These are phyloP conservation scores for Cephus cinctus DNA, from an alignment of 1,140 invertebrate genomes.

Conservation along the genomic window DNA sequence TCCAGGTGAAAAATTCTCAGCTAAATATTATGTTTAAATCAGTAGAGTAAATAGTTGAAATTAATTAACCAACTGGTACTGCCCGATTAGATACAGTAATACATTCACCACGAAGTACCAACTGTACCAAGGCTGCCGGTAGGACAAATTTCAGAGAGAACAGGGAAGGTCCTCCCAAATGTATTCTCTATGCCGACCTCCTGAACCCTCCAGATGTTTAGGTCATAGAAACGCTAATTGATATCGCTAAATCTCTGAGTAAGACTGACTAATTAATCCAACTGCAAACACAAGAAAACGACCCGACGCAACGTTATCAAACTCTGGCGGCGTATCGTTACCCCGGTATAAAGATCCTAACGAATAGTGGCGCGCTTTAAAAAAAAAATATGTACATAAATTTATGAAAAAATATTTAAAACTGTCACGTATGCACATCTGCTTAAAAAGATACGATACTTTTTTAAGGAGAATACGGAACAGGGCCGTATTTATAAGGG, in stretches of 20 bases:
- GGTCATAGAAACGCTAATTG: too few species aligned
- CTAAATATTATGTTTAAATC: slow-evolving; percentile 41
- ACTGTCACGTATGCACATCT: neutral
- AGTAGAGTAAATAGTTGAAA: slow-evolving; percentile 34
- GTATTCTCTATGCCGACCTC: too few species aligned
- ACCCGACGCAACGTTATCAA: neutral
- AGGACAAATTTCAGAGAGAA: too few species aligned
- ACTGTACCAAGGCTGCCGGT: too few species aligned
- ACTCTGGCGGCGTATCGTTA: too few species aligned
- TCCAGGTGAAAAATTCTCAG: slow-evolving; percentile 27
- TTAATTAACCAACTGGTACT: slow-evolving; percentile 40
- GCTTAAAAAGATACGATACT: neutral
- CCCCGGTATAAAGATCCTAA: neutral
- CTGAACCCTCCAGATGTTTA: too few species aligned
- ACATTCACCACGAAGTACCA: too few species aligned
- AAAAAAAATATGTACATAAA: neutral
- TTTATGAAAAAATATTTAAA: neutral
- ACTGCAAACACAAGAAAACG: neutral
- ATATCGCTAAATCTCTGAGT: too few species aligned
- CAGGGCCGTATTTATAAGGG: neutral
- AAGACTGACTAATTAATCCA: neutral
- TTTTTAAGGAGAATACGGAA: neutral
- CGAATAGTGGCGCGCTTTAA: neutral
- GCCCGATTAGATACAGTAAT: too few species aligned
- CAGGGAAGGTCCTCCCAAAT: too few species aligned